These are phyloP conservation scores for Eulithis prunata DNA, from an alignment of 2,888 invertebrate genomes.

Conservation along the genomic window DNA sequence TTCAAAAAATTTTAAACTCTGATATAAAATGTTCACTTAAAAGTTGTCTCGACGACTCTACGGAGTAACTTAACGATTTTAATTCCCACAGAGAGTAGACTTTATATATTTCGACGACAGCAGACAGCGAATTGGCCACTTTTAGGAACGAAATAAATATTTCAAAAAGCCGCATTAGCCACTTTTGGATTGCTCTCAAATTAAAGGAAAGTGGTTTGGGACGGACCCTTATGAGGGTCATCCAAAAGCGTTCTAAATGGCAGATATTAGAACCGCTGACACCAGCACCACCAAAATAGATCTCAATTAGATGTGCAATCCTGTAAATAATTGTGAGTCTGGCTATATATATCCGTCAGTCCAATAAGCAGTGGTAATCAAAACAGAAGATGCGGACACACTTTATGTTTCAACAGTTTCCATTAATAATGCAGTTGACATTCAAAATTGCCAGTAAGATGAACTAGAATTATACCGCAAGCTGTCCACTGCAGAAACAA, in stretches of 20 bases:
- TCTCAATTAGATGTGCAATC: background rate
- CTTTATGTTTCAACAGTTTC: no score
- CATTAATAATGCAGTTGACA: no score
- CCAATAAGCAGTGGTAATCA: background rate
- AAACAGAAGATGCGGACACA: background rate
- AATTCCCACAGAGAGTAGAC: background rate
- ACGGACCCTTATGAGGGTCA: constrained; percentile 44
- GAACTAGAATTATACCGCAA: background rate
- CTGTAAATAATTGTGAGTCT: no score
- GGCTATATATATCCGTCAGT: background rate
- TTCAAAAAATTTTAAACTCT: background rate
- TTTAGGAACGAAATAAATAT: constrained; percentile 4
- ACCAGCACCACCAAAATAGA: constrained; percentile 4
- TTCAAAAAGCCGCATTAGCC: constrained; percentile 24
- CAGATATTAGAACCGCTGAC: background rate
- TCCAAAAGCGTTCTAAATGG: constrained; percentile 45
- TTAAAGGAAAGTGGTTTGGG: constrained; percentile 47
- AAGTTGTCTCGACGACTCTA: no score
- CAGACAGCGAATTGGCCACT: background rate
- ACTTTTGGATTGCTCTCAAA: constrained; percentile 45
- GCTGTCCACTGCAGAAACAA: no score
- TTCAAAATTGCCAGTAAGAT: background rate
- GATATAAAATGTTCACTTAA: background rate
- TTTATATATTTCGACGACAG: background rate
- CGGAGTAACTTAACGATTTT: background rate